A percentile compares a stretch with the other conserved stretches of the same genome.
phyloP scores from a whole-genome alignment of 2,113 vertebrate species.

The Plecturocebus donacophilus region DNA sequence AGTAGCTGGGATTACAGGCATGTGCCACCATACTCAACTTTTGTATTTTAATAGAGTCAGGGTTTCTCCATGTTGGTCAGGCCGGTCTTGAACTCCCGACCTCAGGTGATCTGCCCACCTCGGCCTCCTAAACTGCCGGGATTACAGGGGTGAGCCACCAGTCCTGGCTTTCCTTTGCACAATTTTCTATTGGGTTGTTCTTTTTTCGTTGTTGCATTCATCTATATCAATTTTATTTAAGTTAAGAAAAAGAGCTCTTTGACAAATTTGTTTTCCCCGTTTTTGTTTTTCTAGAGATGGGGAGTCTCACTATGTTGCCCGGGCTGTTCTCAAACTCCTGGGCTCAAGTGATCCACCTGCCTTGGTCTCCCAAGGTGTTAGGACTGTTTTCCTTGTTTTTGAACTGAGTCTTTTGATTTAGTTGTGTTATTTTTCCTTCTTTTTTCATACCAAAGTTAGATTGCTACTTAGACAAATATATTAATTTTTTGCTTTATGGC shows the following conservation, averaged over 20 bases:
- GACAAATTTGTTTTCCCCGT: background rate
- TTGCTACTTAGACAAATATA: background rate
- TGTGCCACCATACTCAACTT: no score
- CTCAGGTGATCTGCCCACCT: no score
- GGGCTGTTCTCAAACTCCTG: no score
- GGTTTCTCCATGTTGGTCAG: no score
- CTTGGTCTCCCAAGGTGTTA: no score
- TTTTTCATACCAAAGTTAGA: conserved; percentile 1
- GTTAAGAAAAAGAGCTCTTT: conserved; percentile 19
- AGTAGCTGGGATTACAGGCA: no score
- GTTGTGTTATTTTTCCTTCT: background rate
- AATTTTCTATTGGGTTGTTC: background rate
- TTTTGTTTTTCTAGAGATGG: background rate
- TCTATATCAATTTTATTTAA: background rate
- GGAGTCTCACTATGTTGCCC: no score
- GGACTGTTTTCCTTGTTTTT: background rate
- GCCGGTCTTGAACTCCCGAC: no score
- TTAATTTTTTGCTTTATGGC: background rate
- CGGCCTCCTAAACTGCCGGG: no score
- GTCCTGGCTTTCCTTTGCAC: background rate
- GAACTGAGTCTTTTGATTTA: conserved; percentile 31
- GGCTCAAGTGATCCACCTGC: no score
- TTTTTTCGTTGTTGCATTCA: background rate
- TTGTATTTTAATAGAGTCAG: no score
- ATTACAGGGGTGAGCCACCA: no score